Evolutionary conservation across 2,888 invertebrate species (phyloP).

Genomic region (Dasysyrphus tricinctus): DNA sequence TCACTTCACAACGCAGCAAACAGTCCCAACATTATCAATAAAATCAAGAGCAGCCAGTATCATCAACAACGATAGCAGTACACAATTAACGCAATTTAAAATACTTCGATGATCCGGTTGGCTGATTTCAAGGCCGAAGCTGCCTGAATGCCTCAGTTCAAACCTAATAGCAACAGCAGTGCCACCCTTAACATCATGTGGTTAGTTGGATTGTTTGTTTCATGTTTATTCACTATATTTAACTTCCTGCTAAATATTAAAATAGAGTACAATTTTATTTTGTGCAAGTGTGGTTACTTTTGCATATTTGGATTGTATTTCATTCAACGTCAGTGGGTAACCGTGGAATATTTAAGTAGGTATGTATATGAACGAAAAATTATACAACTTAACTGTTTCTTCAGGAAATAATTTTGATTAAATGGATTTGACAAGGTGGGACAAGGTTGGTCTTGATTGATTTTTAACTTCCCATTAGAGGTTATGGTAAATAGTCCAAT

Average conservation of each 20-base stretch:
- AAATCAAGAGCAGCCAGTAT: neutral
- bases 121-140: neutral
- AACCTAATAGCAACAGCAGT: neutral
- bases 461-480: too few relatives aligned
- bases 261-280: neutral
- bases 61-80: neutral
- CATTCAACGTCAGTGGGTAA: too few relatives aligned
- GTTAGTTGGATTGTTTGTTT: neutral
- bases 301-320: neutral
- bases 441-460: too few relatives aligned
- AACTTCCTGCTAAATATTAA: neutral
- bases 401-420: too few relatives aligned
- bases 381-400: too few relatives aligned
- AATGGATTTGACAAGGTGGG: too few relatives aligned
- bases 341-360: too few relatives aligned
- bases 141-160: neutral
- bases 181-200: neutral
- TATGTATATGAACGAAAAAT: too few relatives aligned
- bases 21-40: neutral
- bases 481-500: too few relatives aligned
- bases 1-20: neutral
- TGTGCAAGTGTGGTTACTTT: neutral
- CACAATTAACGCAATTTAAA: neutral
- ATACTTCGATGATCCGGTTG: neutral
- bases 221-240: neutral